Base-by-base conservation (phyloP, 2,888 invertebrate genomes). In the Apotomis betuletana region DNA sequence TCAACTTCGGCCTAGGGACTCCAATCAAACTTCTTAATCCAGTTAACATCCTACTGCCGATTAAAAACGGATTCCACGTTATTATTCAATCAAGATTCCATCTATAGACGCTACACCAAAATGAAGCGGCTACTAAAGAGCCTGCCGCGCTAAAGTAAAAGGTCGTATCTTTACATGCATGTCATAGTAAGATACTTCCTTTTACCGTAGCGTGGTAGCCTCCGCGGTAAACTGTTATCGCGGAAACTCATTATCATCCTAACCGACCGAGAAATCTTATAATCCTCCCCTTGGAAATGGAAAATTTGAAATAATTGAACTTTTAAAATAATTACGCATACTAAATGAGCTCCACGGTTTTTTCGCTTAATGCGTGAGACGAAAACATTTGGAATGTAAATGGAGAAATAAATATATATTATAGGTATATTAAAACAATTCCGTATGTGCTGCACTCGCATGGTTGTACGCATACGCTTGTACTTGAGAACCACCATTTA, bases 221-320 rank as follows among this genome's bases (percentile, higher is more conserved):
- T 83, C 88, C 84, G 81, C 85, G 78, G 83, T 86, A 88, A 90
- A 91, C 89, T 88, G 89, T 86, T 89, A 87, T 86, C 85, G 85
- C 84, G 86, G 86, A 90, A 91, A 90, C 89, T 92, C 90, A 92
- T 92, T 92, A 92, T 87, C 87, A 84, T 85, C 86, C 85, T 87
- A 90, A 88, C 88, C 88, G 82, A 85, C 87, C 86, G 85, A 87
- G 88, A 88, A 88, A 90, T 90, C 90, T 88, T 87, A 90, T 91
- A 90, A 91, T 89, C 88, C 88, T 86, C 82, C 83, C 83, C 83
- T 84, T 85, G 87, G 83, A 90, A 90, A 91, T 90, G 89, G 87
- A 88, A 90, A 91, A 88, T 90, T 87, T 87, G 84, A 88, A 88
- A 89, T 90, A 90, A 90, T 87, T 88, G 87, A 90, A 90, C 89